Conservation (phyloP, 2,797 vertebrate genomes). For the Dryobates pubescens region DNA sequence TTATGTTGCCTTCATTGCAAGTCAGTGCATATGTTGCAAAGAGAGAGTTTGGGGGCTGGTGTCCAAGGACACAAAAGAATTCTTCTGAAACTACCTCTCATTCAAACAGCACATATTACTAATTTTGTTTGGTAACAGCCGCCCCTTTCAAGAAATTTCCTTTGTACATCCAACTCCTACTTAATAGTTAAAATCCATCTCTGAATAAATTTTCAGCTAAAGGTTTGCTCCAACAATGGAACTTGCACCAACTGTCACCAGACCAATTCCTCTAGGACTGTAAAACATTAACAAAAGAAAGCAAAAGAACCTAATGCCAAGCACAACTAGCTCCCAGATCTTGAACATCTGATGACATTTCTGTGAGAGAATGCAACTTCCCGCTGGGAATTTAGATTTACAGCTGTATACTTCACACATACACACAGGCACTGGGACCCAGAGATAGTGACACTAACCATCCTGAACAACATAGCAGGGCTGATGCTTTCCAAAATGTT, state of each 20-base stretch:
- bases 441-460: background rate
- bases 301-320: background rate
- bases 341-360: background rate
- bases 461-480: background rate
- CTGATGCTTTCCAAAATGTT: background rate
- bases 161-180: background rate
- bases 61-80: background rate
- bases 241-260: background rate
- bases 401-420: fast-evolving
- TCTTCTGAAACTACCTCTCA: background rate
- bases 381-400: background rate
- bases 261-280: conserved; percentile 7
- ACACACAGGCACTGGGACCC: background rate
- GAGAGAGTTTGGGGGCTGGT: background rate
- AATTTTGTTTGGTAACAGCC: background rate
- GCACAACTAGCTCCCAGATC: background rate
- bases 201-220: background rate
- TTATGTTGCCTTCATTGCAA: background rate
- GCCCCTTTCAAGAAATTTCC: background rate
- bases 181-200: background rate
- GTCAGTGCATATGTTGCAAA: background rate
- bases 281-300: background rate
- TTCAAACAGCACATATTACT: background rate
- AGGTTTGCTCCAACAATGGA: background rate
- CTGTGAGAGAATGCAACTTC: background rate